These are phyloP conservation scores for Zaprionus africanus DNA, from an alignment of 1,140 invertebrate species.

Conservation along the genomic window DNA sequence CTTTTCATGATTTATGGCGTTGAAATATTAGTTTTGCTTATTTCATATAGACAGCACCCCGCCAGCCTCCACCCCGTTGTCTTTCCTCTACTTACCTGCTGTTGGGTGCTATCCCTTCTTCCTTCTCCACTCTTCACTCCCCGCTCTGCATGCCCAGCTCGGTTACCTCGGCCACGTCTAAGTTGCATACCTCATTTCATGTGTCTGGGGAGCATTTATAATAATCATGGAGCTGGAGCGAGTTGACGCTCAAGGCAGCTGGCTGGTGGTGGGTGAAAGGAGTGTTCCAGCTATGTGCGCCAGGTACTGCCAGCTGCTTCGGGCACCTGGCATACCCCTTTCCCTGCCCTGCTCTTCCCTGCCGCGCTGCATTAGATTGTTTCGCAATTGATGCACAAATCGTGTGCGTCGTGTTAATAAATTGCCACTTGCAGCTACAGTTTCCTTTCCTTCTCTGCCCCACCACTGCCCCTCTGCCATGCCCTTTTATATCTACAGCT, in stretches of 20 bases:
- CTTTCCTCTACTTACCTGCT: background rate
- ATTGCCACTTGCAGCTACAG: constrained; percentile 66
- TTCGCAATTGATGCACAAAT: constrained; percentile 75
- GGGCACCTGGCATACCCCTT: background rate
- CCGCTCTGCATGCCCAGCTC: background rate
- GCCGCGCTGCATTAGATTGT: constrained; percentile 35
- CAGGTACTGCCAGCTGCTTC: constrained; percentile 15
- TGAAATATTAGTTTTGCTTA: constrained; percentile 81
- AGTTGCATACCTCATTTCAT: constrained; percentile 71
- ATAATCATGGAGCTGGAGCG: constrained; percentile 54
- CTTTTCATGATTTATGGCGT: constrained; percentile 78
- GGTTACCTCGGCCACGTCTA: constrained; percentile 57
- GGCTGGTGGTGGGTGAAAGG: background rate
- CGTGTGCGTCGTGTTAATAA: constrained; percentile 48
- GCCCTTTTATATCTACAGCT: background rate
- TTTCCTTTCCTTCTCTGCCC: background rate
- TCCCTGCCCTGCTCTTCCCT: constrained; percentile 28
- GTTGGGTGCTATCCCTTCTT: background rate
- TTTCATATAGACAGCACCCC: constrained; percentile 57
- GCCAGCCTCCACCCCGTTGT: background rate
- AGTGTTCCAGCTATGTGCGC: background rate
- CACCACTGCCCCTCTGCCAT: background rate
- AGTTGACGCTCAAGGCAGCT: background rate
- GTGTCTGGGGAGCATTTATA: constrained; percentile 64
- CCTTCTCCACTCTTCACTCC: background rate